phyloP scores from a whole-genome alignment of 2,888 invertebrate genomes.

The Plebejus anna region DNA sequence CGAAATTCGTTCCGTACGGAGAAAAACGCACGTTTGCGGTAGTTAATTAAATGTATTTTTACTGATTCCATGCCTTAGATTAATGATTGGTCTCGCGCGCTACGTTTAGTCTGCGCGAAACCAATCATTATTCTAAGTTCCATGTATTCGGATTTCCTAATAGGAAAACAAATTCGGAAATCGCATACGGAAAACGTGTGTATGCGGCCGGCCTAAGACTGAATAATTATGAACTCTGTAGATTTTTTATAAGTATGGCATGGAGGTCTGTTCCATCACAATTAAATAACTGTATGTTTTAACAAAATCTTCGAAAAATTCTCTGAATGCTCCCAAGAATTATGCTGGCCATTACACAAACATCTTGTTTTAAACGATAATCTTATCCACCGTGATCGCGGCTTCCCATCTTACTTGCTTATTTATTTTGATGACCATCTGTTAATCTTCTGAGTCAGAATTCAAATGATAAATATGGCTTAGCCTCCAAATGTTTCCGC shows the following conservation, averaged over 20 bases:
- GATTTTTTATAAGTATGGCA: background rate
- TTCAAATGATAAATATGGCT: constrained; percentile 18
- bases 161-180: too few species aligned
- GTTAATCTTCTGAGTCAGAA: constrained; percentile 14
- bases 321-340: background rate
- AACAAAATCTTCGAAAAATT: background rate
- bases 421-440: constrained; percentile 22
- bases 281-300: background rate
- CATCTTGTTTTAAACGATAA: constrained; percentile 5
- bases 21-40: too few species aligned
- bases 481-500: constrained; percentile 16
- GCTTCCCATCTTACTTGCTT: constrained; percentile 15
- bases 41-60: too few species aligned
- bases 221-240: too few species aligned
- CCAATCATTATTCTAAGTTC: too few species aligned
- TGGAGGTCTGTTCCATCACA: background rate
- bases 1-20: too few species aligned
- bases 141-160: too few species aligned
- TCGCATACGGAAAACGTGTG: too few species aligned
- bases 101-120: too few species aligned
- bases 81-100: too few species aligned
- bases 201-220: too few species aligned
- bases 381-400: background rate
- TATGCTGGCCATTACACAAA: constrained; percentile 6
- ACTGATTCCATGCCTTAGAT: too few species aligned